Conservation (phyloP, 64 coral and sea anemone genomes). For the Acropora yongei region DNA sequence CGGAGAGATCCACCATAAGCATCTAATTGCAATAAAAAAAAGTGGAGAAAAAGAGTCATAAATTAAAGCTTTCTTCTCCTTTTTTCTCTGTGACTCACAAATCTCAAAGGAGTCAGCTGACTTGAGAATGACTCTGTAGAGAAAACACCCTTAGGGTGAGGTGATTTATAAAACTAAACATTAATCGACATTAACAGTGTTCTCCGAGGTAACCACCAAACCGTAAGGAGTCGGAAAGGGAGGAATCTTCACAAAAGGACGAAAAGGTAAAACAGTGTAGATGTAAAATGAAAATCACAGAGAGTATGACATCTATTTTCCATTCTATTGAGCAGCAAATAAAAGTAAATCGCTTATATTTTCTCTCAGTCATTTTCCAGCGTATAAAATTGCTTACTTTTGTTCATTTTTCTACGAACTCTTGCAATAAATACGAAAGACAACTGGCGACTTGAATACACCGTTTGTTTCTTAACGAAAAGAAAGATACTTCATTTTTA, state of each 20-base stretch:
- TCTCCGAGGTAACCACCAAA: not conserved
- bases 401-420: not conserved
- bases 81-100: not conserved
- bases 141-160: not conserved
- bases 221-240: not conserved
- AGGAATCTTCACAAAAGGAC: not conserved
- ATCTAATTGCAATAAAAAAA: not conserved
- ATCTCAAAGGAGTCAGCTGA: conserved; percentile 20
- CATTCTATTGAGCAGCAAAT: not conserved
- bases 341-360: not conserved
- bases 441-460: not conserved
- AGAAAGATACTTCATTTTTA: conserved; percentile 6
- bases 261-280: not conserved
- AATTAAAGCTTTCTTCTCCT: not conserved
- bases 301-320: not conserved
- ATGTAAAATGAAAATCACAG: not conserved
- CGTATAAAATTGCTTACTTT: not conserved
- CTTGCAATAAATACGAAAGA: not conserved
- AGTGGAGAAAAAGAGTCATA: not conserved
- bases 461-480: conserved; percentile 21
- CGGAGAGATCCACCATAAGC: not conserved
- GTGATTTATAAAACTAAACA: not conserved
- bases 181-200: conserved; percentile 3
- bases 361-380: not conserved
- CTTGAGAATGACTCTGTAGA: conserved; percentile 1